Percentiles rank a stretch among this genome's conserved stretches.
Evolutionary conservation across 2,113 vertebrate genomes (phyloP).

Genomic region (Falcunculus frontatus): DNA sequence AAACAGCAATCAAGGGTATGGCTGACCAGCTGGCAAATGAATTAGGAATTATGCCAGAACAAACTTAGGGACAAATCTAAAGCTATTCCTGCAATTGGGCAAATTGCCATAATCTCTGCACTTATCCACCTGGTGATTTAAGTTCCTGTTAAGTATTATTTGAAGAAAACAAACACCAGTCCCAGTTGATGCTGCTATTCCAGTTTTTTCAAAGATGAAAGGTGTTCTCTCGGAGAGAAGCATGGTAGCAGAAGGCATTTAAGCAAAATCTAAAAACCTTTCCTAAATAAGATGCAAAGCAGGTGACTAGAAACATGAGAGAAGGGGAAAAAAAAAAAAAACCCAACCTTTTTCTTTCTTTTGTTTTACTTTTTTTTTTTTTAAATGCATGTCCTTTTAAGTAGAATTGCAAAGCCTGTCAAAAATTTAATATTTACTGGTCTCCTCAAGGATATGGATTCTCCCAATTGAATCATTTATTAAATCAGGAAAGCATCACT

Average conservation of each 20-base stretch:
- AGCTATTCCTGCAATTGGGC: neutral
- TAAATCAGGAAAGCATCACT: neutral
- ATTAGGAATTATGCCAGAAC: constrained; percentile 34
- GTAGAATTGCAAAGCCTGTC: neutral
- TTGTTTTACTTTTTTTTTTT: neutral
- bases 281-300: neutral
- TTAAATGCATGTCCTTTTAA: neutral
- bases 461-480: neutral
- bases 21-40: constrained; percentile 48
- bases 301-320: neutral
- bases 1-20: neutral
- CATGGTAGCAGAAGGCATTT: neutral
- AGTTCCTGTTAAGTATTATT: constrained; percentile 2
- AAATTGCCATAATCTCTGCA: neutral
- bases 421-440: neutral
- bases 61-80: constrained; percentile 29
- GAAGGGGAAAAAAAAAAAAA: neutral
- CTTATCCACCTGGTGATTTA: constrained; percentile 1
- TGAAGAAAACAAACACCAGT: neutral
- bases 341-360: rapidly evolving
- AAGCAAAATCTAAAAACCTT: neutral
- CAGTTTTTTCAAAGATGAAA: neutral
- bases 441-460: neutral
- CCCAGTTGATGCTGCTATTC: neutral
- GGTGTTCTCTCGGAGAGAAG: neutral